phyloP scores from a whole-genome alignment of 2,797 vertebrate species.

The Pseudopleuronectes americanus region DNA sequence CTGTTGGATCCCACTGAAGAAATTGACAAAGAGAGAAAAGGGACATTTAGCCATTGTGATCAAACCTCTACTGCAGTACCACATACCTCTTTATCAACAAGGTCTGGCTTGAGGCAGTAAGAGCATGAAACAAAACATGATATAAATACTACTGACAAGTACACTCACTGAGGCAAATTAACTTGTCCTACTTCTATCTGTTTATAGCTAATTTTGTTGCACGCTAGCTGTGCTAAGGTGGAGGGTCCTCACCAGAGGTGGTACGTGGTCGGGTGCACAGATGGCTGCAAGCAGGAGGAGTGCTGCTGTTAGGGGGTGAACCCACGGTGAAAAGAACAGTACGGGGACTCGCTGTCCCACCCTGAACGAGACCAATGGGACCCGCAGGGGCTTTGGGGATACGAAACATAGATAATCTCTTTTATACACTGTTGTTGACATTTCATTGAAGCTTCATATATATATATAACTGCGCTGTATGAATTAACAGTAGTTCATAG shows the following conservation, averaged over 20 bases:
- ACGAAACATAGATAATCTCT: neutral
- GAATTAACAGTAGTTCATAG: too few relatives aligned
- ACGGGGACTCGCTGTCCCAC: conserved; percentile 82
- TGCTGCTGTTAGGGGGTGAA: conserved; percentile 92
- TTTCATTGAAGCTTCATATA: neutral
- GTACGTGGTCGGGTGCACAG: conserved; percentile 91
- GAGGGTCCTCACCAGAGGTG: conserved; percentile 88
- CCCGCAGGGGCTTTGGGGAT: conserved; percentile 87
- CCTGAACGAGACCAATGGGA: conserved; percentile 77
- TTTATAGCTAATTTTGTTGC: neutral
- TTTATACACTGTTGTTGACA: neutral
- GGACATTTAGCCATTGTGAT: neutral
- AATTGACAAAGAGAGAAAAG: conserved; percentile 7
- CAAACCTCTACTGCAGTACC: neutral
- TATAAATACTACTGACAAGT: neutral
- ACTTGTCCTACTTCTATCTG: neutral
- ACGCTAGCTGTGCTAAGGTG: neutral
- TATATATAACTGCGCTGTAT: neutral
- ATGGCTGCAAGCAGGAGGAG: conserved; percentile 91
- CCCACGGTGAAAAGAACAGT: conserved; percentile 96
- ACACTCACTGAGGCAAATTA: neutral
- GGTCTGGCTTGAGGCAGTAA: neutral
- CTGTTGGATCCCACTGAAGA: conserved; percentile 93
- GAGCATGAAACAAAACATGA: neutral
- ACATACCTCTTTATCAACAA: neutral